A percentile compares a stretch with the other conserved stretches of the same genome.
phyloP scores from a whole-genome alignment of 1,140 invertebrate species.

The Lepidurus couesii region DNA sequence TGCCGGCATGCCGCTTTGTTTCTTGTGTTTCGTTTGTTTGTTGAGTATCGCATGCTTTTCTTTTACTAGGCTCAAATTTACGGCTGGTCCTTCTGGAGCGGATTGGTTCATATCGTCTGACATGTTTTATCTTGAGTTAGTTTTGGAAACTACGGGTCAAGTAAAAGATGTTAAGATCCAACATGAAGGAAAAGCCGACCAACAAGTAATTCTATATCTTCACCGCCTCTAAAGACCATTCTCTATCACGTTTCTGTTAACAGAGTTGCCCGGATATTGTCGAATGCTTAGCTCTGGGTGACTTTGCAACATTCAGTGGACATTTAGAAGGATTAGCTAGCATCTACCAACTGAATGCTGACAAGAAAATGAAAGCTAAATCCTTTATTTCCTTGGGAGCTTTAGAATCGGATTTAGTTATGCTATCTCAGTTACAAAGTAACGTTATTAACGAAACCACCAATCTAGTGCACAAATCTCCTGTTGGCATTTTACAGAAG shows the following conservation, averaged over 20 bases:
- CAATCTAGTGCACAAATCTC: slow-evolving; percentile 79
- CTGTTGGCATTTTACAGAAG: slow-evolving; percentile 63
- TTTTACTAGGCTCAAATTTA: slow-evolving; percentile 65
- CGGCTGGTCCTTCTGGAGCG: slow-evolving; percentile 60
- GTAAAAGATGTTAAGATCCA: slow-evolving; percentile 90
- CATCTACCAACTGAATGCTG: slow-evolving; percentile 89
- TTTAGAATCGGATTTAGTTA: slow-evolving; percentile 82
- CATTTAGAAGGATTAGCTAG: slow-evolving; percentile 80
- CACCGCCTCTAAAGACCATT: background rate
- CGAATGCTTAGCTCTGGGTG: slow-evolving; percentile 65
- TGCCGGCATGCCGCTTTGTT: too few relatives aligned
- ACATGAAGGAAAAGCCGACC: slow-evolving; percentile 71
- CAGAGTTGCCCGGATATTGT: slow-evolving; percentile 84
- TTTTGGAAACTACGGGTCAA: slow-evolving; percentile 69
- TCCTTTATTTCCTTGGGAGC: slow-evolving; percentile 86
- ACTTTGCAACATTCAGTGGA: slow-evolving; percentile 87
- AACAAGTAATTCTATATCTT: slow-evolving; percentile 46
- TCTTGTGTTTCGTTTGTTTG: background rate
- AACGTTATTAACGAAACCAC: slow-evolving; percentile 75
- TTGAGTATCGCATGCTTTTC: background rate
- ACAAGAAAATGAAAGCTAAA: slow-evolving; percentile 90
- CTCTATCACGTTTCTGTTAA: slow-evolving; percentile 38
- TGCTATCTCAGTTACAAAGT: slow-evolving; percentile 69
- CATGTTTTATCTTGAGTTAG: slow-evolving; percentile 93
- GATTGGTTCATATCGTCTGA: slow-evolving; percentile 89